Conservation (phyloP, 2,888 invertebrate species). For the Melanophora roralis region DNA sequence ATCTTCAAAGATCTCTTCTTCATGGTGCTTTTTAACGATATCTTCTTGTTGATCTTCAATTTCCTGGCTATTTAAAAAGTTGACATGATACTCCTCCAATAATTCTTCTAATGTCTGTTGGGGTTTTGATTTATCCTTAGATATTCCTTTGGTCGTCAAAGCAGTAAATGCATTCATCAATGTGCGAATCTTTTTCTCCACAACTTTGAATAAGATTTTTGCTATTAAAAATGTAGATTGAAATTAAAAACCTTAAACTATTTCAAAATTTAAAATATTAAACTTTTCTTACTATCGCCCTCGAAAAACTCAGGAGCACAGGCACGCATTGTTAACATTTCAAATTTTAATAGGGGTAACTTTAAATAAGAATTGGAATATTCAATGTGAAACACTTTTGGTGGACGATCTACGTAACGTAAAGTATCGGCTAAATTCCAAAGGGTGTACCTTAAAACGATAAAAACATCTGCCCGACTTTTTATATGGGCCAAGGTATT, state of each 20-base stretch:
- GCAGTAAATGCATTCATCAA: constrained; percentile 68
- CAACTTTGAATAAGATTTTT: constrained; percentile 67
- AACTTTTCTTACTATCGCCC: constrained; percentile 69
- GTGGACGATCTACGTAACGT: constrained; percentile 70
- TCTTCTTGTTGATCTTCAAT: constrained; percentile 63
- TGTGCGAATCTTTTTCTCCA: constrained; percentile 69
- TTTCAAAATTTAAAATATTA: not conserved
- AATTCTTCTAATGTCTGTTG: constrained; percentile 44
- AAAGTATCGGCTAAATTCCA: constrained; percentile 74
- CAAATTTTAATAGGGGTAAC: constrained; percentile 74
- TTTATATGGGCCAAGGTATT: constrained; percentile 66
- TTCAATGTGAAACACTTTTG: constrained; percentile 63
- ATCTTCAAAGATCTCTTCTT: constrained; percentile 65
- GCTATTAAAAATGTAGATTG: constrained; percentile 62
- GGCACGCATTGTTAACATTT: constrained; percentile 70
- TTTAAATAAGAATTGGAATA: constrained; percentile 74
- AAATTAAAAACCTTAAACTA: not conserved
- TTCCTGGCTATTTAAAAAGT: constrained; percentile 65
- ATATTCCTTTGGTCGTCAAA: constrained; percentile 31
- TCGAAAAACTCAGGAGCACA: constrained; percentile 72
- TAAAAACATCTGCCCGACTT: constrained; percentile 69
- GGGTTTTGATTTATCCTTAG: constrained; percentile 41
- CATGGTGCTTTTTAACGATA: constrained; percentile 28
- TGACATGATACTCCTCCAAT: constrained; percentile 69
- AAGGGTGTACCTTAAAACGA: constrained; percentile 69